Conservation (phyloP, 1,140 invertebrate species). For the Anoplophora glabripennis region DNA sequence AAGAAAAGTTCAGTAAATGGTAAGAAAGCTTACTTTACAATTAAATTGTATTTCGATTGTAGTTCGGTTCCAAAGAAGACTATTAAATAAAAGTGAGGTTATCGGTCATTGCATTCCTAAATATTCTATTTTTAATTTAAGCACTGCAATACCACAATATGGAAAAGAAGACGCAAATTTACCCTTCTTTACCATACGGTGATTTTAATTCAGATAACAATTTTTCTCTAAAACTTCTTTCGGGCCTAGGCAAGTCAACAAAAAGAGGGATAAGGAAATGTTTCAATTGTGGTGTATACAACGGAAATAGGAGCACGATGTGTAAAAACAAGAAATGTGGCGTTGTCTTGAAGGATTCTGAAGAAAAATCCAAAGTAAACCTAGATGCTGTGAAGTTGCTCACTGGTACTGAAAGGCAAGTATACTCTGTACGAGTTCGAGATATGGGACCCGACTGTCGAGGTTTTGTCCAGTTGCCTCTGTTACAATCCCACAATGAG, state of each 20-base stretch:
- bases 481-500: conserved; percentile 52
- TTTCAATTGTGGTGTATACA: conserved; percentile 75
- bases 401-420: conserved; percentile 60
- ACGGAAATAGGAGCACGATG: conserved; percentile 69
- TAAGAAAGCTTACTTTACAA: too few relatives aligned
- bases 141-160: too few relatives aligned
- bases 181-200: too few relatives aligned
- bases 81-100: too few relatives aligned
- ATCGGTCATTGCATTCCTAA: too few relatives aligned
- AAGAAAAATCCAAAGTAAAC: conserved; percentile 61
- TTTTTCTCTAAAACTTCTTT: conserved; percentile 11
- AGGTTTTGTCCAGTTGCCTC: conserved; percentile 72
- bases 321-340: conserved; percentile 78
- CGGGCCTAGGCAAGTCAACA: conserved; percentile 40
- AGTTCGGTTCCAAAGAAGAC: too few relatives aligned
- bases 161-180: too few relatives aligned
- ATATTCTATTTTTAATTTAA: too few relatives aligned
- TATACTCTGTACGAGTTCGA: conserved; percentile 68
- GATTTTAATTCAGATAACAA: too few relatives aligned
- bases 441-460: conserved; percentile 69
- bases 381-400: conserved; percentile 70
- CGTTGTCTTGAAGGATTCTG: conserved; percentile 65
- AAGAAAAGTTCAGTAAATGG: too few relatives aligned
- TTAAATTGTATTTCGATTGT: too few relatives aligned
- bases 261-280: conserved; percentile 64